These are phyloP conservation scores for Cetoscarus ocellatus DNA, from an alignment of 2,797 vertebrate species.

Conservation along the genomic window DNA sequence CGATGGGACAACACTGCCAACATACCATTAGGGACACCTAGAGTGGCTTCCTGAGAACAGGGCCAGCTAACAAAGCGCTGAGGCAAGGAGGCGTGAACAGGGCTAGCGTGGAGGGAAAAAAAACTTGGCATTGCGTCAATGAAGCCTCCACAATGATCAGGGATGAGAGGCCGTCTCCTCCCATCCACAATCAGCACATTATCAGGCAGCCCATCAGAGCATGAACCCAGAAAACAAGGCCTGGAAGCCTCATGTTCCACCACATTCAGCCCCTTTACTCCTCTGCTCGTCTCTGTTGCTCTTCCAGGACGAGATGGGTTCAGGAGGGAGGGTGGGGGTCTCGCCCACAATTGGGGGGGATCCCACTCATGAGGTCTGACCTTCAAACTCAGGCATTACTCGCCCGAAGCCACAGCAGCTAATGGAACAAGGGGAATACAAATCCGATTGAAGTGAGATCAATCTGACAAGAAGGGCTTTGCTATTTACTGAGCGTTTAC, in stretches of 20 bases:
- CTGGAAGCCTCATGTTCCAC: constrained; percentile 65
- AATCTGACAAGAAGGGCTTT: constrained; percentile 57
- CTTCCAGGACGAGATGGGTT: constrained; percentile 51
- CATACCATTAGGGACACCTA: constrained; percentile 79
- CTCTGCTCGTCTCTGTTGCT: constrained; percentile 42
- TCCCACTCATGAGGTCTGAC: constrained; percentile 57
- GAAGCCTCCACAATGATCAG: constrained; percentile 70
- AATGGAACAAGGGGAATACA: constrained; percentile 66
- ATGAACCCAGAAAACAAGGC: constrained; percentile 70
- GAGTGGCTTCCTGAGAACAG: constrained; percentile 83
- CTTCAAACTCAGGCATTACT: constrained; percentile 61
- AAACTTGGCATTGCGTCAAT: constrained; percentile 81
- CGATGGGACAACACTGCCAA: constrained; percentile 66
- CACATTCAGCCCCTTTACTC: constrained; percentile 50
- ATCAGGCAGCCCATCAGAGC: constrained; percentile 74
- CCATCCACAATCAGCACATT: constrained; percentile 72
- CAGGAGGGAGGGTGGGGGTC: constrained; percentile 36
- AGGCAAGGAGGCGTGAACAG: constrained; percentile 71
- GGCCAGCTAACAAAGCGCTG: constrained; percentile 69
- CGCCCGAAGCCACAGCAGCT: constrained; percentile 60
- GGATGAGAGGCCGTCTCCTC: constrained; percentile 74
- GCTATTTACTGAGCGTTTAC: constrained; percentile 58
- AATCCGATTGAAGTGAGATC: constrained; percentile 61
- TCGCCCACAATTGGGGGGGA: constrained; percentile 55
- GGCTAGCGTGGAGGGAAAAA: constrained; percentile 55